A percentile compares a stretch with the other conserved stretches of the same genome.
Evolutionary conservation across 1,140 invertebrate species (phyloP).

Genomic region (Ladona fulva): DNA sequence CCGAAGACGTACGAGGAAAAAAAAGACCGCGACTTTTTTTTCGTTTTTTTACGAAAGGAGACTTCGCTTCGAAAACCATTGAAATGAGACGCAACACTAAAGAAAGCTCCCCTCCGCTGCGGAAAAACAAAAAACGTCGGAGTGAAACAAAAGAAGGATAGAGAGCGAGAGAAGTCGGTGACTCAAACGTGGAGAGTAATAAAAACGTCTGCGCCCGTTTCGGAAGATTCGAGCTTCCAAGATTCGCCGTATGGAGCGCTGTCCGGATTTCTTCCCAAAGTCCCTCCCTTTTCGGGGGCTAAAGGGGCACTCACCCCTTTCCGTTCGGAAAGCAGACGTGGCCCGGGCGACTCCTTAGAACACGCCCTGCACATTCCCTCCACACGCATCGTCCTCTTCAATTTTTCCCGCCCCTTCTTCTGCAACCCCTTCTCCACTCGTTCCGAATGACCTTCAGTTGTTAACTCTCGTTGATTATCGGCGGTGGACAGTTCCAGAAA

Average conservation of each 20-base stretch:
- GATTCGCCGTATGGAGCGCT: neutral
- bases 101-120: neutral
- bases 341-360: neutral
- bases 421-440: neutral
- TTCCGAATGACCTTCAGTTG: too few species aligned
- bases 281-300: neutral
- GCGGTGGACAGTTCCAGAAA: too few species aligned
- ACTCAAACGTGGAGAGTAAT: neutral
- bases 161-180: neutral
- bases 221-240: neutral
- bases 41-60: neutral
- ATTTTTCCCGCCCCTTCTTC: neutral
- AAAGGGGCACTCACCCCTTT: constrained; percentile 1
- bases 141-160: neutral
- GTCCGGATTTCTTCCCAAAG: neutral
- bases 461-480: too few species aligned
- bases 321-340: neutral
- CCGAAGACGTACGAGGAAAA: neutral
- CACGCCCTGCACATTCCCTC: neutral
- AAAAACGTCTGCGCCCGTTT: constrained; percentile 3
- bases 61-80: neutral
- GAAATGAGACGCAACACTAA: neutral
- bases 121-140: neutral
- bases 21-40: neutral
- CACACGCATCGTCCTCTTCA: neutral